Percentiles rank a stretch among this genome's conserved stretches.
Conservation (phyloP, 2,888 invertebrate genomes). For the Diaperis boleti region DNA sequence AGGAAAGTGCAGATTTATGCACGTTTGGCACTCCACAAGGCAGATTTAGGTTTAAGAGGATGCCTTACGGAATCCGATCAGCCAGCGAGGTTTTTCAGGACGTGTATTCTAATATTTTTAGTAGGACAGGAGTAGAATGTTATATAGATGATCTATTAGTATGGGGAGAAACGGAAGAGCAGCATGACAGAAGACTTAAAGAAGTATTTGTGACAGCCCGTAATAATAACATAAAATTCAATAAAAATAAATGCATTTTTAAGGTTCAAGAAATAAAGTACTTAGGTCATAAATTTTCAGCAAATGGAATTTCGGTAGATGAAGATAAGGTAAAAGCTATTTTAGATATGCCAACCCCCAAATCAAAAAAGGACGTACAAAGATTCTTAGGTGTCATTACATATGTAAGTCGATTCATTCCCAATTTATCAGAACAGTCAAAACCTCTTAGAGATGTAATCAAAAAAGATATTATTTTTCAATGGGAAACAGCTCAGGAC, state of each 20-base stretch:
- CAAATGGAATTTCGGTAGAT: too few species aligned
- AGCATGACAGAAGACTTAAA: conserved; percentile 43
- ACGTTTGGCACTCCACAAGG: conserved; percentile 46
- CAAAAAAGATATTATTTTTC: too few species aligned
- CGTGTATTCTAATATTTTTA: conserved; percentile 19
- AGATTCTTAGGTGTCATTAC: too few species aligned
- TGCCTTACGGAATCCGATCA: conserved; percentile 35
- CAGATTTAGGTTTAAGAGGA: conserved; percentile 36
- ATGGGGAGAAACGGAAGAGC: conserved; percentile 28
- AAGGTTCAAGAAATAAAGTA: too few species aligned
- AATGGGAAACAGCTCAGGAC: too few species aligned
- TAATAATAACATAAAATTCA: conserved; percentile 46
- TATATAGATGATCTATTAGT: conserved; percentile 48
- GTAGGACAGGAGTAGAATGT: conserved; percentile 36
- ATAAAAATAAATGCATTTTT: conserved; percentile 47
- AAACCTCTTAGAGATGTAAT: too few species aligned
- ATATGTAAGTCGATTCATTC: too few species aligned
- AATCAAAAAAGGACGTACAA: too few species aligned
- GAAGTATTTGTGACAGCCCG: conserved; percentile 44
- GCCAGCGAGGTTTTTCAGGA: conserved; percentile 36
- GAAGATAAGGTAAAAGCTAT: too few species aligned
- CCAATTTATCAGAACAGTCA: too few species aligned
- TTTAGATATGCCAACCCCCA: too few species aligned
- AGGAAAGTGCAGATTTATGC: conserved; percentile 42
- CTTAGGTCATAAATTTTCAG: too few species aligned